phyloP scores from a whole-genome alignment of 2,888 invertebrate genomes.

The Thyatira batis region DNA sequence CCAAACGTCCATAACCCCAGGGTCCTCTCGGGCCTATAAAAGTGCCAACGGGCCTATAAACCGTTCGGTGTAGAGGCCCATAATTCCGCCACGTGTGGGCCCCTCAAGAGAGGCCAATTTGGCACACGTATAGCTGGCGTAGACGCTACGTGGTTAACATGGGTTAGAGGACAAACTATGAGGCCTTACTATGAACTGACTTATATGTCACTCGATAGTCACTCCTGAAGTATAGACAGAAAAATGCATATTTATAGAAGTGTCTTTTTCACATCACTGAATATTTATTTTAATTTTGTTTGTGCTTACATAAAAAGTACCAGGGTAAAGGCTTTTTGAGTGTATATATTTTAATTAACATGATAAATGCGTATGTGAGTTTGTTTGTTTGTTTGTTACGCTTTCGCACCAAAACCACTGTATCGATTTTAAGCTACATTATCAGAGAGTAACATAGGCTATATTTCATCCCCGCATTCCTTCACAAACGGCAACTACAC shows the following conservation, averaged over 20 bases:
- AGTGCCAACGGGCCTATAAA: not conserved
- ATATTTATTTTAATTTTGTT: no score
- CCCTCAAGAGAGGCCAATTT: constrained; percentile 25
- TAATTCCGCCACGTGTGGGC: not conserved
- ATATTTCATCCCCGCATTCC: no score
- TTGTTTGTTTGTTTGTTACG: no score
- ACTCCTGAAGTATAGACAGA: not conserved
- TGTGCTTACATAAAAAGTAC: no score
- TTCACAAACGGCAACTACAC: no score
- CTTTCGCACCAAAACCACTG: no score
- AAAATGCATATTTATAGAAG: no score
- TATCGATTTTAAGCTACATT: no score
- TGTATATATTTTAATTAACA: no score
- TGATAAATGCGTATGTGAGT: no score
- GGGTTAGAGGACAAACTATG: not conserved
- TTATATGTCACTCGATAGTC: not conserved
- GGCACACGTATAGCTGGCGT: constrained; percentile 50
- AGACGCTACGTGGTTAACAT: constrained; percentile 30
- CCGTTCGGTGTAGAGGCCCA: not conserved
- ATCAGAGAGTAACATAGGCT: no score
- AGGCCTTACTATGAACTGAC: constrained; percentile 8
- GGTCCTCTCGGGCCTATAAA: not conserved
- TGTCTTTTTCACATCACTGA: not conserved
- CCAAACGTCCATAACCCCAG: not conserved
- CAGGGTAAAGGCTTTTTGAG: no score